Evolutionary conservation across 2,113 vertebrate genomes (phyloP), one percentile per base, ranked within the genome.

Genomic region (Tringa solitaria): DNA sequence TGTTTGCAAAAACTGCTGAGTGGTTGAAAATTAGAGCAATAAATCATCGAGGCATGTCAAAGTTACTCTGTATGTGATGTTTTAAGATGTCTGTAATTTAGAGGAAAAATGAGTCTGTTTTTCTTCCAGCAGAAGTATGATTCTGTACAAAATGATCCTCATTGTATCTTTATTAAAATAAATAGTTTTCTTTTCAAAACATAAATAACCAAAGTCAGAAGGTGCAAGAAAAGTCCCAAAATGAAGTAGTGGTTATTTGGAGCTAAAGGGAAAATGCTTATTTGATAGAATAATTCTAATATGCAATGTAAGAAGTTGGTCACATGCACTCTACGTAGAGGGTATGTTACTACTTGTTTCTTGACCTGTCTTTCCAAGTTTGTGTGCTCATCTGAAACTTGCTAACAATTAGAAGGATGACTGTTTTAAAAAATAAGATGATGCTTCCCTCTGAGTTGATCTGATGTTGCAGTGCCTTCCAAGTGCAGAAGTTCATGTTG

Each of bases 1-100:
- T 70, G 30, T 72, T 64, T 94, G 57, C 74, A 90, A 68, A 90
- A 80, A 85, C 30, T 87, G 86, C 79, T 95, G 68, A 95, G 84
- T 89, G 90, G 59, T 79, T 96, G n/a, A 96, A 97, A 94, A 89
- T 84, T 33, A 86, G 53, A 79, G 68, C 84, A 93, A 82, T 91
- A 94, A 94, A 94, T 96, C 83, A 94, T 85, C 48, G 35, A 46
- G 64, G 78, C 46, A 48, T 72, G 86, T 82, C 81, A 91, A 64
- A 96, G 30, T 91, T 95, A 64, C 72, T 81, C 43, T 89, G 41
- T 78, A 35, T 76, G 30, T 77, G 50, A 46, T 33, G 57, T 90
- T 75, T 73, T 90, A 86, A 95, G 91, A 59, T 93, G 54, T 43
- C 78, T 94, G 30, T 81, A 63, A 92, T 96, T 96, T 89, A 89